phyloP scores from a whole-genome alignment of 2,888 invertebrate genomes.

The Balanococcus diminutus region DNA sequence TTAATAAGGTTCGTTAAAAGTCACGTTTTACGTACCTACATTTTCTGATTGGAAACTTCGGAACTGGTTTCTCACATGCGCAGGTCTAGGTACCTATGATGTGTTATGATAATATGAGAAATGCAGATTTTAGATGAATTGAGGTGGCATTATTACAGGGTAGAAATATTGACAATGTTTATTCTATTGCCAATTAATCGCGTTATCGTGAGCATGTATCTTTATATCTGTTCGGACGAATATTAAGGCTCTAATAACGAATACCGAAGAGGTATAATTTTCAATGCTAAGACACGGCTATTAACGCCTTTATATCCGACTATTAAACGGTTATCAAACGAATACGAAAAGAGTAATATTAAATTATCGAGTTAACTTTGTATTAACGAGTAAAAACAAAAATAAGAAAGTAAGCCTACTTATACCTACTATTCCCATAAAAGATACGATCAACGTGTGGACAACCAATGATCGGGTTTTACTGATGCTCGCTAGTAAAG shows the following conservation, averaged over 20 bases:
- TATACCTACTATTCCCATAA: neutral
- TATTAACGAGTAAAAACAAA: neutral
- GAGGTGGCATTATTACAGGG: neutral
- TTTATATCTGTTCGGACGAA: neutral
- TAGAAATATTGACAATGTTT: neutral
- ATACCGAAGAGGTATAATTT: neutral
- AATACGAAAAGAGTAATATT: conserved; percentile 12
- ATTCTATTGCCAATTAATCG: neutral
- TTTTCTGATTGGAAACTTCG: neutral
- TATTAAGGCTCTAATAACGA: too few species aligned
- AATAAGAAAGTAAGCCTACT: conserved; percentile 6
- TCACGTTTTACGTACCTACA: neutral
- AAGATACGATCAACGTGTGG: neutral
- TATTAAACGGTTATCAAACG: neutral
- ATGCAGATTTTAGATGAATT: neutral
- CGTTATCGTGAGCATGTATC: neutral
- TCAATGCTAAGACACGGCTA: neutral
- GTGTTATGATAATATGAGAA: neutral
- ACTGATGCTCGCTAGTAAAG: neutral
- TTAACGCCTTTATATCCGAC: neutral
- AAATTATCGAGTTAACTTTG: conserved; percentile 18
- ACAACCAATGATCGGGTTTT: neutral
- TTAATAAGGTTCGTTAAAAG: neutral
- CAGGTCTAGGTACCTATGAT: neutral
- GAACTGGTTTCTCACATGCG: neutral